These are phyloP conservation scores for Anhinga rufa DNA, from an alignment of 2,113 vertebrate species.

Conservation along the genomic window DNA sequence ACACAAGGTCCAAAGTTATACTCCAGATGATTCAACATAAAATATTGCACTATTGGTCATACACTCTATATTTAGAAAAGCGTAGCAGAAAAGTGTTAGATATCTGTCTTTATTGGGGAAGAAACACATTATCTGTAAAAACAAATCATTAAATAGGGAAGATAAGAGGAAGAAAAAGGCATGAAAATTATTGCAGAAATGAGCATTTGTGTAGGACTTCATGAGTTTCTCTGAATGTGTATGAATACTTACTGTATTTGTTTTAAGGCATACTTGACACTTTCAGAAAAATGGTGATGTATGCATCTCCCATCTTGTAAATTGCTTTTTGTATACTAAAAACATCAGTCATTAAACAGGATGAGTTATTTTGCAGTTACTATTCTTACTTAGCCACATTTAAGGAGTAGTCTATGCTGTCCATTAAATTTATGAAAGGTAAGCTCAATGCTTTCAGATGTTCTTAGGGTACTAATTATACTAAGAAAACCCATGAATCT, in stretches of 20 bases:
- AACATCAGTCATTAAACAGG: not conserved
- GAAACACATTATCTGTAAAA: not conserved
- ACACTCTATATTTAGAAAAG: not conserved
- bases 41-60: not conserved
- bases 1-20: not conserved
- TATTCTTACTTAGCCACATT: not conserved
- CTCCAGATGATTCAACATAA: not conserved
- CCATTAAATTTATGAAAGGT: not conserved
- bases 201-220: not conserved
- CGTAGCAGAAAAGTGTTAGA: not conserved
- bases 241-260: not conserved
- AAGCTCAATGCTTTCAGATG: not conserved
- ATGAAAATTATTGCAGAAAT: not conserved
- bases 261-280: not conserved
- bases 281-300: not conserved
- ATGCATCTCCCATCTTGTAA: not conserved
- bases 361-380: not conserved
- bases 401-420: not conserved
- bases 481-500: not conserved
- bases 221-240: not conserved
- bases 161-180: not conserved
- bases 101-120: not conserved
- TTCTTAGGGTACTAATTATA: not conserved
- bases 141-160: not conserved
- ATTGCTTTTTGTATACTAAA: not conserved